Percentiles rank a stretch among this genome's conserved stretches.
Conservation (phyloP, 2,888 invertebrate species). For the Arge pagana region DNA sequence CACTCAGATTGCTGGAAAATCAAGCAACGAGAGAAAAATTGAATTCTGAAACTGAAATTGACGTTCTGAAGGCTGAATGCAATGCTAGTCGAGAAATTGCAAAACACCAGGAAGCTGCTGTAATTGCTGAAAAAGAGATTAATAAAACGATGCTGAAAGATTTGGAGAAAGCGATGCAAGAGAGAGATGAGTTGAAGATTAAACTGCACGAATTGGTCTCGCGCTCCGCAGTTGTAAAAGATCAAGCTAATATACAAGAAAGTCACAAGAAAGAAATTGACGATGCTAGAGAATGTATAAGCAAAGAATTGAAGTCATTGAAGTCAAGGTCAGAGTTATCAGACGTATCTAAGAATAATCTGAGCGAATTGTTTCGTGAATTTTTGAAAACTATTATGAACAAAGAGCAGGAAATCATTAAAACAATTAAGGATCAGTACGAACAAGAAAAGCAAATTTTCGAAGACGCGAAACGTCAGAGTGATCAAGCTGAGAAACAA, state of each 20-base stretch:
- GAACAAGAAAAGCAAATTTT: constrained; percentile 37
- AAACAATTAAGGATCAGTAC: constrained; percentile 35
- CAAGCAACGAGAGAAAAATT: constrained; percentile 29
- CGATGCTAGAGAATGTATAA: constrained; percentile 34
- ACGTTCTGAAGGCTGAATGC: constrained; percentile 35
- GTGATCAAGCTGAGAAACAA: constrained; percentile 42
- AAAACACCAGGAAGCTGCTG: constrained; percentile 11
- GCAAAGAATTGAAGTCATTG: constrained; percentile 44
- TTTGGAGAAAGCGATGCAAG: constrained; percentile 46
- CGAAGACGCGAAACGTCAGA: constrained; percentile 43
- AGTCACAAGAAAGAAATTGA: constrained; percentile 28
- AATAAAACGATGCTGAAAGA: too few relatives aligned
- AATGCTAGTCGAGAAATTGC: constrained; percentile 4
- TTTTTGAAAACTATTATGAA: constrained; percentile 44
- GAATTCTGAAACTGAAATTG: constrained; percentile 36
- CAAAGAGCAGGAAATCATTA: constrained; percentile 47
- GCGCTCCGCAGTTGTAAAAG: too few relatives aligned
- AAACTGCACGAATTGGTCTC: constrained; percentile 48
- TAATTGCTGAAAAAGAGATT: constrained; percentile 26
- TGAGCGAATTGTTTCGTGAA: constrained; percentile 40
- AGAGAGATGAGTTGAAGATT: constrained; percentile 60
- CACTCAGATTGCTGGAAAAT: constrained; percentile 12
- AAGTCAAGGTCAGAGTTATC: constrained; percentile 29
- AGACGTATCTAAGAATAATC: constrained; percentile 32
- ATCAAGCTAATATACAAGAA: too few relatives aligned